A percentile compares a stretch with the other conserved stretches of the same genome.
These are phyloP conservation scores for Pantelozetes paolii DNA, from an alignment of 2,888 invertebrate genomes.

Conservation along the genomic window DNA sequence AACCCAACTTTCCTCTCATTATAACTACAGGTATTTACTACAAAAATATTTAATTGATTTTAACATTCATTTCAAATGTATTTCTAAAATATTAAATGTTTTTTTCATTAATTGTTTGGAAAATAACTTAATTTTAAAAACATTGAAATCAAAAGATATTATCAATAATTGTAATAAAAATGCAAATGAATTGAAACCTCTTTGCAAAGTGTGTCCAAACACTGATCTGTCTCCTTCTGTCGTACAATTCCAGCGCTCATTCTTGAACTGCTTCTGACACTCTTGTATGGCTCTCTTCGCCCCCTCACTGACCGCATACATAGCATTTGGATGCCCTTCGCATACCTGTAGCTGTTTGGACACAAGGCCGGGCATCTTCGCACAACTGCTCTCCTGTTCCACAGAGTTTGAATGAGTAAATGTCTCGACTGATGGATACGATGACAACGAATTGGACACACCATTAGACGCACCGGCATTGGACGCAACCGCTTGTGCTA, in stretches of 20 bases:
- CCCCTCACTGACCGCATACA: constrained; percentile 58
- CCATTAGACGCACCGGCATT: background rate
- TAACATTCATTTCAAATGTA: no score
- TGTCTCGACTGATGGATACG: background rate
- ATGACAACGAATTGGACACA: background rate
- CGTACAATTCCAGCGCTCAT: constrained; percentile 61
- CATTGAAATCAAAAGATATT: no score
- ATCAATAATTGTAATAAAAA: no score
- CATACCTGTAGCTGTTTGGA: constrained; percentile 56
- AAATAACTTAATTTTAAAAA: no score
- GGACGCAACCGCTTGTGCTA: background rate
- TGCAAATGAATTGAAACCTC: no score
- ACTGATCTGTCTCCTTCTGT: no score
- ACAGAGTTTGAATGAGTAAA: background rate
- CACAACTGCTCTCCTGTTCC: constrained; percentile 47
- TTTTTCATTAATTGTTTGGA: no score
- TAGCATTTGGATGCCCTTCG: constrained; percentile 56
- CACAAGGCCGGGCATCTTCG: constrained; percentile 52
- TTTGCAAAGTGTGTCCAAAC: no score
- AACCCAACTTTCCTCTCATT: no score
- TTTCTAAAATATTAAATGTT: no score
- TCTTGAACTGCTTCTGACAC: constrained; percentile 59
- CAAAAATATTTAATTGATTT: no score
- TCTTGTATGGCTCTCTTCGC: constrained; percentile 58
- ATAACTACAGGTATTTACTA: no score